Percentiles rank a stretch among this genome's conserved stretches.
Evolutionary conservation across 1,140 invertebrate genomes (phyloP).

Genomic region (Eriosoma lanigerum): DNA sequence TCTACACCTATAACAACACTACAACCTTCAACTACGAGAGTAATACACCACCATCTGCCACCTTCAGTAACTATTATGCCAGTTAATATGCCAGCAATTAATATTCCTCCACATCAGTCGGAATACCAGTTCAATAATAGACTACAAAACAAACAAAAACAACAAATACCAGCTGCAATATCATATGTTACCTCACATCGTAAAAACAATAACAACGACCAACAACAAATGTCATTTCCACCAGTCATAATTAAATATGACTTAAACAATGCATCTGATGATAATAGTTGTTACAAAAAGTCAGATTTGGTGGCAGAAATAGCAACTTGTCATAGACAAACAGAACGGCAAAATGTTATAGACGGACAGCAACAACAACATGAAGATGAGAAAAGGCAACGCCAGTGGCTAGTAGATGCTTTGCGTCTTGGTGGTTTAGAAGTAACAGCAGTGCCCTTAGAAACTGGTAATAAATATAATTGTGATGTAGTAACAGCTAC

Average conservation of each 20-base stretch:
- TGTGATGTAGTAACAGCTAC: not conserved
- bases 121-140: not conserved
- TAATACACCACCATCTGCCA: not conserved
- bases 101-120: not conserved
- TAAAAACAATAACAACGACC: not conserved
- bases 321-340: not conserved
- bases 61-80: slow-evolving; percentile 22
- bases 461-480: slow-evolving; percentile 55
- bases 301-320: not conserved
- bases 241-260: slow-evolving; percentile 26
- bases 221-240: not conserved
- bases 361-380: not conserved
- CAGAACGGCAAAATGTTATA: not conserved
- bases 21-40: not conserved
- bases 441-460: slow-evolving; percentile 65
- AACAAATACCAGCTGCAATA: not conserved
- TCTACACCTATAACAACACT: not conserved
- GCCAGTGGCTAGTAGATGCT: slow-evolving; percentile 68
- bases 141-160: slow-evolving; percentile 10
- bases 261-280: slow-evolving; percentile 13
- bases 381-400: slow-evolving; percentile 7
- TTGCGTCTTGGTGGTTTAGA: slow-evolving; percentile 72
- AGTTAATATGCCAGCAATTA: not conserved
- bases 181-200: not conserved
- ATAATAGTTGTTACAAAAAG: slow-evolving; percentile 3